Percentiles rank a stretch among this genome's conserved stretches.
Conservation (phyloP, 2,888 invertebrate species). For the Coleophora flavipennella region DNA sequence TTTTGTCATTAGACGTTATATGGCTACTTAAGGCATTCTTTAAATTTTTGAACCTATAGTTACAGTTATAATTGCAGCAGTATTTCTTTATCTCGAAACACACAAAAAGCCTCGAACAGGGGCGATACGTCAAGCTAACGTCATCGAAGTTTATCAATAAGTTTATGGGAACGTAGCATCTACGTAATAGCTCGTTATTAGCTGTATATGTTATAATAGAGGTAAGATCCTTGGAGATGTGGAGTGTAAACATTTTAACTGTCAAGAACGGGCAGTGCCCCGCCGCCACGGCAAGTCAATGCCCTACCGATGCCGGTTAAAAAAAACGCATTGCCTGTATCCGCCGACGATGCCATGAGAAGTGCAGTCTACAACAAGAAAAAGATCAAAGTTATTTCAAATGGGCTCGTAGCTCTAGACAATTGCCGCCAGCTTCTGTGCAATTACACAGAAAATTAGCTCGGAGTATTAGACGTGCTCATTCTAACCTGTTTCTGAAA, state of each 20-base stretch:
- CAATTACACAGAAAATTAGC: neutral
- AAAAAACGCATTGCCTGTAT: conserved; percentile 64
- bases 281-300: conserved; percentile 54
- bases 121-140: neutral
- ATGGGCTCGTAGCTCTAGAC: conserved; percentile 2
- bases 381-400: conserved; percentile 1
- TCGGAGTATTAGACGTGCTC: no score
- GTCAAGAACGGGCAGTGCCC: conserved; percentile 72
- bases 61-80: no score
- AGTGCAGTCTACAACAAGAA: conserved; percentile 36
- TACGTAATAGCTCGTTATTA: conserved; percentile 7
- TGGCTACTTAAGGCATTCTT: conserved; percentile 11
- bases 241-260: conserved; percentile 69
- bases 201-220: conserved; percentile 30
- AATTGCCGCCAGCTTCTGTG: no score
- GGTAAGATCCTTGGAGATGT: conserved; percentile 53
- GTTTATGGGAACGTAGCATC: no score
- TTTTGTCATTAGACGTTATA: conserved; percentile 18
- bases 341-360: conserved; percentile 38
- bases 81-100: neutral
- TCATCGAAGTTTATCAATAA: neutral
- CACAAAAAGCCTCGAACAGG: neutral
- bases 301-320: conserved; percentile 65
- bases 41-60: neutral
- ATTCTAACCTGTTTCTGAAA: no score